phyloP scores from a whole-genome alignment of 1,140 invertebrate genomes.

The Eulimnadia texana region DNA sequence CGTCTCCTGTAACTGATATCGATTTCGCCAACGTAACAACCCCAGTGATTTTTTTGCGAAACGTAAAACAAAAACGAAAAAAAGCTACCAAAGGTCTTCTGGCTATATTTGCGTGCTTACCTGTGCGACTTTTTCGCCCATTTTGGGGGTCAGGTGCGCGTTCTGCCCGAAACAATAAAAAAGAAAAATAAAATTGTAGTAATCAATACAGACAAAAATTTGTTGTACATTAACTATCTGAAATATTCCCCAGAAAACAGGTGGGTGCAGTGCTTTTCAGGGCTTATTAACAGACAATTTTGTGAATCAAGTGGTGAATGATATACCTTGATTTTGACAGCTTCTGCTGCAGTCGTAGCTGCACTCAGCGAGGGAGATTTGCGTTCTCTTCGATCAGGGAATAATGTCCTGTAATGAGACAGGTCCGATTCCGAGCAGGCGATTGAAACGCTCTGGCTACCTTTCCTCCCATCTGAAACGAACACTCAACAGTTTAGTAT shows the following conservation, averaged over 20 bases:
- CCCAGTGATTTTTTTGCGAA: not conserved
- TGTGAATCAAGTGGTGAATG: not conserved
- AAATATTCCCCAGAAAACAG: too few species aligned
- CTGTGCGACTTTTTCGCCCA: slow-evolving; percentile 69
- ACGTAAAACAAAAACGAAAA: not conserved
- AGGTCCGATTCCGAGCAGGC: slow-evolving; percentile 65
- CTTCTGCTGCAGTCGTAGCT: slow-evolving; percentile 23
- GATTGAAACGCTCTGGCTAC: slow-evolving; percentile 42
- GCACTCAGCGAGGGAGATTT: slow-evolving; percentile 51
- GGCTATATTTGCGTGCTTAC: slow-evolving; percentile 33
- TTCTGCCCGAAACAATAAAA: slow-evolving; percentile 41
- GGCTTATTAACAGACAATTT: too few species aligned
- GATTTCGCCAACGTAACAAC: too few species aligned
- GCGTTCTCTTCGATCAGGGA: slow-evolving; percentile 35
- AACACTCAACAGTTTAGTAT: too few species aligned
- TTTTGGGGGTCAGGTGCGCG: slow-evolving; percentile 47
- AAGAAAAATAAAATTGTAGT: slow-evolving; percentile 12
- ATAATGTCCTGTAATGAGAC: slow-evolving; percentile 44
- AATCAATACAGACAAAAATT: not conserved
- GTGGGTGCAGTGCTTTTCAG: too few species aligned
- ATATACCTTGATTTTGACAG: slow-evolving; percentile 22
- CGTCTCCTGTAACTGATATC: not conserved
- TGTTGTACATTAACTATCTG: too few species aligned
- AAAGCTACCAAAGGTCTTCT: not conserved
- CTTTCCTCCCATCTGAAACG: slow-evolving; percentile 3